A percentile compares a stretch with the other conserved stretches of the same genome.
Conservation (phyloP, 2,888 invertebrate genomes). For the Diarsia dahlii region DNA sequence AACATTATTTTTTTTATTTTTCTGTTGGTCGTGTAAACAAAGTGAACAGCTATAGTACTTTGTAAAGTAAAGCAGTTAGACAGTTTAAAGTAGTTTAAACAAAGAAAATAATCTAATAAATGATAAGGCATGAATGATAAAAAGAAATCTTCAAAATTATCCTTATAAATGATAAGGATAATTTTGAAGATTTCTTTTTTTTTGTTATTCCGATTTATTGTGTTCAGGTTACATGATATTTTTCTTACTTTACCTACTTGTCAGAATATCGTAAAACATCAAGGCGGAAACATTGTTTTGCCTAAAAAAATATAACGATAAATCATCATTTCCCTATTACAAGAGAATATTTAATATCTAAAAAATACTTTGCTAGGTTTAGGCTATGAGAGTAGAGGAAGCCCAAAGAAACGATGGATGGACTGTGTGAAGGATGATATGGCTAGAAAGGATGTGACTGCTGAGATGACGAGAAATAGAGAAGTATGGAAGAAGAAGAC, state of each 20-base stretch:
- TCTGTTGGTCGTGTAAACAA: background rate
- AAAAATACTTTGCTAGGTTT: background rate
- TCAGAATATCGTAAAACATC: background rate
- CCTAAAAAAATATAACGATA: background rate
- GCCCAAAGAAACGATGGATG: too few relatives aligned
- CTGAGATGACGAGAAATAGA: too few relatives aligned
- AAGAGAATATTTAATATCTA: background rate
- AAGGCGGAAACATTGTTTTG: background rate
- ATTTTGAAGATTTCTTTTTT: background rate
- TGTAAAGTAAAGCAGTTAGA: too few relatives aligned
- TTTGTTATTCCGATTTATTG: slow-evolving; percentile 9
- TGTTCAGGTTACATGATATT: background rate
- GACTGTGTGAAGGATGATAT: too few relatives aligned
- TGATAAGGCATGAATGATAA: background rate
- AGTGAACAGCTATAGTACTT: background rate
- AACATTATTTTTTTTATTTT: too few relatives aligned
- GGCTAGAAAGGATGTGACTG: too few relatives aligned
- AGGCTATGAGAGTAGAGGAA: too few relatives aligned
- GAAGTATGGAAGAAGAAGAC: too few relatives aligned
- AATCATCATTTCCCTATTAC: background rate
- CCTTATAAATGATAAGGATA: too few relatives aligned
- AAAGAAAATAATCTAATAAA: background rate
- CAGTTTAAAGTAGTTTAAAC: background rate
- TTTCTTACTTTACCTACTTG: background rate
- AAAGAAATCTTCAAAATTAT: too few relatives aligned